Evolutionary conservation across 2,888 invertebrate species (phyloP), one percentile per base, ranked within the genome.

Genomic region (Alviniconcha strummeri): DNA sequence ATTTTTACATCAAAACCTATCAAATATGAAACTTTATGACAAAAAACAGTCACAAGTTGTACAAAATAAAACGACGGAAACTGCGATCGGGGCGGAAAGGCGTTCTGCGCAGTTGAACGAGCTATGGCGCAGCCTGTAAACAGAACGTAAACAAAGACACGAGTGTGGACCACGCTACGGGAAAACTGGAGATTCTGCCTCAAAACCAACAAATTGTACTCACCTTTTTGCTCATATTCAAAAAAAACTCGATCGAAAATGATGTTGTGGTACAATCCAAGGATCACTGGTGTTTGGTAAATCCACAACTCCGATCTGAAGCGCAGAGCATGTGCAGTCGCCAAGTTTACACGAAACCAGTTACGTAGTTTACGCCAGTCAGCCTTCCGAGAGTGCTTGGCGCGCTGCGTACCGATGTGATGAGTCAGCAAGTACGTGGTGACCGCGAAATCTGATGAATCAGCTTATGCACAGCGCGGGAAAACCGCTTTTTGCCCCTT

Each of bases 111-210:
- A 82, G 82, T 77, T 76, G 36, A 82, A 77, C 67, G 77, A 74
- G 82, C 64, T 60, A 82, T 77, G 82, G 77, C 77, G 82, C 77
- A 56, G 77, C 81, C 78, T 84, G 82, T 81, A 87, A 88, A 89
- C 90, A 89, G 88, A 89, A 91, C 89, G 89, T 91, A 91, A 91
- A 91, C 91, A 91, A 90, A 89, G 90, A 87, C 86, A 88, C 88
- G 89, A 87, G 87, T 89, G 87, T 88, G 71, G 82, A 77, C 77
- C 82, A 82, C 82, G 82, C 80, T 55, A 77, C 76, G 55, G 52
- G n/a, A 54, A 77, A 52, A 36, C 52, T 75, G 13, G 4, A 75
- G 19, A 52, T 64, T 67, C 77, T 36, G 55, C n/a, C n/a, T 60
- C 17, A 82, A 64, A 78, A 52, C 36, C 60, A n/a, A 13, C 11